phyloP scores from a whole-genome alignment of 2,888 invertebrate genomes.

The Timandra comae region DNA sequence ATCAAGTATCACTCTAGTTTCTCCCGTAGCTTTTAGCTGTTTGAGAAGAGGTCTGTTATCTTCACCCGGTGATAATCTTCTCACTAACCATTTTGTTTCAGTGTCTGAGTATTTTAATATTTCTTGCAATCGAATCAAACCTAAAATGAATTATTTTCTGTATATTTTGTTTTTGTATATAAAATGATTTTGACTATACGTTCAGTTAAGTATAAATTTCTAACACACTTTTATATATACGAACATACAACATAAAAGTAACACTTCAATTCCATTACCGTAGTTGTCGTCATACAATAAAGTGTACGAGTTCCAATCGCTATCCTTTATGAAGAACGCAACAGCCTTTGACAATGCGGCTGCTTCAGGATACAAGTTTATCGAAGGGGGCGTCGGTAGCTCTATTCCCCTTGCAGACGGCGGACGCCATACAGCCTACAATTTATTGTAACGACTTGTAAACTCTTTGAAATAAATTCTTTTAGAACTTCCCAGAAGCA shows the following conservation, averaged over 20 bases:
- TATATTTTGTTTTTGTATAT: no score
- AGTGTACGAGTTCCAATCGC: constrained; percentile 86
- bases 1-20: constrained; percentile 85
- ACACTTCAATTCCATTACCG: no score
- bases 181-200: no score
- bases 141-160: no score
- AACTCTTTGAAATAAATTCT: no score
- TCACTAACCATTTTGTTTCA: constrained; percentile 81
- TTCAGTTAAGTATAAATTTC: no score
- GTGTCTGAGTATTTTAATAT: constrained; percentile 84
- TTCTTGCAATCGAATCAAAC: constrained; percentile 87
- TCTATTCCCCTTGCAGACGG: constrained; percentile 45
- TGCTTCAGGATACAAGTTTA: constrained; percentile 88
- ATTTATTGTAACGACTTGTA: no score
- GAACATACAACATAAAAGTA: no score
- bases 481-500: no score
- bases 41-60: constrained; percentile 84
- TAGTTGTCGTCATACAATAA: constrained; percentile 87
- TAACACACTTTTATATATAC: no score
- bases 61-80: constrained; percentile 74
- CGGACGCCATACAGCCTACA: constrained; percentile 59
- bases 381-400: constrained; percentile 42
- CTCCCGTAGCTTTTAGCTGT: constrained; percentile 81
- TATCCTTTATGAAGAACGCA: constrained; percentile 80
- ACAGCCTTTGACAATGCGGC: constrained; percentile 80